These are phyloP conservation scores for Clunio marinus DNA, from an alignment of 2,888 invertebrate species.

Conservation along the genomic window DNA sequence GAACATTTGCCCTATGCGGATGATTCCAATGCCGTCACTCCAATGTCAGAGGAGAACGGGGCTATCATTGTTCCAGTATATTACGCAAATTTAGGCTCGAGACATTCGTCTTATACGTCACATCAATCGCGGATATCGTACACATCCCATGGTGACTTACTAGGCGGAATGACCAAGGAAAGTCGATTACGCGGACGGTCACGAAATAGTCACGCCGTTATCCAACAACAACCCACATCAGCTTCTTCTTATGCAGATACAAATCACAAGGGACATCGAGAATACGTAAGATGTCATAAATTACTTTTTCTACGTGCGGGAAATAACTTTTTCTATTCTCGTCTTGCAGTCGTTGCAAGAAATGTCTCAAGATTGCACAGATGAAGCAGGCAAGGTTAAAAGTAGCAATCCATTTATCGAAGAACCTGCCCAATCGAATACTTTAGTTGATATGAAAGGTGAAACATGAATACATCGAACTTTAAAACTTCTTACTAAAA, in stretches of 20 bases:
- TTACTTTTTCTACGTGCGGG: not conserved
- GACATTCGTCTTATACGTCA: conserved; percentile 93
- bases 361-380: conserved; percentile 71
- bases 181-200: conserved; percentile 73
- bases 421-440: conserved; percentile 79
- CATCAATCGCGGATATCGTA: conserved; percentile 91
- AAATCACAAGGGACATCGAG: conserved; percentile 63
- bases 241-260: conserved; percentile 55
- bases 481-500: too few relatives aligned
- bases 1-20: conserved; percentile 96
- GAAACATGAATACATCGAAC: conserved; percentile 42
- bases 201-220: conserved; percentile 65
- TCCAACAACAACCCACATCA: conserved; percentile 53
- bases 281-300: conserved; percentile 59
- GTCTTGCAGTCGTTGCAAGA: conserved; percentile 59
- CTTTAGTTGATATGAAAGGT: conserved; percentile 94
- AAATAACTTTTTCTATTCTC: not conserved
- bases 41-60: conserved; percentile 96
- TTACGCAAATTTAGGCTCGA: conserved; percentile 80
- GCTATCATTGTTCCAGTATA: conserved; percentile 90
- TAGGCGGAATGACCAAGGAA: conserved; percentile 85
- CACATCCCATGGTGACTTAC: conserved; percentile 87
- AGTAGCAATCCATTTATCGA: conserved; percentile 88
- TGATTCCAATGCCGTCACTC: conserved; percentile 95
- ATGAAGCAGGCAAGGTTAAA: conserved; percentile 78